phyloP scores from a whole-genome alignment of 2,888 invertebrate species.

The Tipula unca region DNA sequence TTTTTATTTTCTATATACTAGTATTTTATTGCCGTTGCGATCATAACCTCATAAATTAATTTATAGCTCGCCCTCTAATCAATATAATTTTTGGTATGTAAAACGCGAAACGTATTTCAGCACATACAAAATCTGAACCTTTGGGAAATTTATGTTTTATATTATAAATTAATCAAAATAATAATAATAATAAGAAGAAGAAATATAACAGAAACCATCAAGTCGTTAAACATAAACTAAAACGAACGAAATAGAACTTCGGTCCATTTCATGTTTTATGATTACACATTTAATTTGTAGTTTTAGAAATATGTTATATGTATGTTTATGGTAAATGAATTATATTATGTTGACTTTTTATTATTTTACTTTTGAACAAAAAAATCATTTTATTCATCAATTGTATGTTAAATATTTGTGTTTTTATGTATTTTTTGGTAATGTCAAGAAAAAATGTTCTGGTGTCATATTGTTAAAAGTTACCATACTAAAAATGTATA shows the following conservation, averaged over 20 bases:
- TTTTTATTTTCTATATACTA: neutral
- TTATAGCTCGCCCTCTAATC: neutral
- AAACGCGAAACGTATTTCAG: neutral
- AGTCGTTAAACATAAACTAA: neutral
- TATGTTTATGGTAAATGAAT: neutral
- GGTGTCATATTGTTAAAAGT: neutral
- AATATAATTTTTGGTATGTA: neutral
- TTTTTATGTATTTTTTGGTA: neutral
- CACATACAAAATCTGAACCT: neutral
- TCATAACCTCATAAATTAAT: neutral
- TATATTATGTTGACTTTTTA: neutral
- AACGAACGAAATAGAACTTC: neutral
- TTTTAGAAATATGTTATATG: neutral
- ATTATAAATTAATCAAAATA: neutral
- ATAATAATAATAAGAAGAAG: neutral
- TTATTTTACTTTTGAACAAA: neutral
- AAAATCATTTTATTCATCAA: constrained; percentile 1
- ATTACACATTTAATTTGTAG: neutral
- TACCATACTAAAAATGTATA: neutral
- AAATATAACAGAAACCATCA: too few relatives aligned
- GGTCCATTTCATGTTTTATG: neutral
- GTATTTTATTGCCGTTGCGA: neutral
- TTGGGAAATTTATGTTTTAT: neutral
- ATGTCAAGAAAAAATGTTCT: neutral
- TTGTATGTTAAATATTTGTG: neutral